Percentiles rank a stretch among this genome's conserved stretches.
These are phyloP conservation scores for Synanthedon tipuliformis DNA, from an alignment of 2,888 invertebrate genomes.

Conservation along the genomic window DNA sequence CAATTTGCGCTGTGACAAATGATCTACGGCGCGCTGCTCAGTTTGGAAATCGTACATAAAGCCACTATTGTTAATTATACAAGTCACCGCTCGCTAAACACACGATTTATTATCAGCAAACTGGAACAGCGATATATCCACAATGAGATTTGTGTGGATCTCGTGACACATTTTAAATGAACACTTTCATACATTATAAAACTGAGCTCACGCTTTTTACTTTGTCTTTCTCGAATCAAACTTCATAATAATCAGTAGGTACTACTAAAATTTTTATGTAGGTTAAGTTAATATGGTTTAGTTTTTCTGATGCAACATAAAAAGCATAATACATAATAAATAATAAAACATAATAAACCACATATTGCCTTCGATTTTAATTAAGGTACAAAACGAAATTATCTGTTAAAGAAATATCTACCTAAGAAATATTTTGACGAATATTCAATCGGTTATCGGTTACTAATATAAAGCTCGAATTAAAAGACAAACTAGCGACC, in stretches of 20 bases:
- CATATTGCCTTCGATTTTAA: no score
- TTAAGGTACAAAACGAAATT: no score
- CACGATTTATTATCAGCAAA: constrained; percentile 64
- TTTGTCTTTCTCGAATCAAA: constrained; percentile 20
- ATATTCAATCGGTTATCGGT: no score
- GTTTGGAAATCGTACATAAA: constrained; percentile 67
- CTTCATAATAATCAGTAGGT: no score
- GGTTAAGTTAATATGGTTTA: neutral
- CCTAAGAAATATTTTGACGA: no score
- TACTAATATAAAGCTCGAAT: no score
- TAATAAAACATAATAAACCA: no score
- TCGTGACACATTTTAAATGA: constrained; percentile 29
- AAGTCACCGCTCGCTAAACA: constrained; percentile 63
- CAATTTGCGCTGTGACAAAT: constrained; percentile 65
- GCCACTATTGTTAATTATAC: constrained; percentile 66
- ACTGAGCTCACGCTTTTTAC: constrained; percentile 31
- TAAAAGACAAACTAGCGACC: no score
- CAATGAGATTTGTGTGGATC: constrained; percentile 46
- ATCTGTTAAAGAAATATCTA: no score
- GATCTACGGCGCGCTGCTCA: constrained; percentile 45
- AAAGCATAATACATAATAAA: no score
- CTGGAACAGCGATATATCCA: constrained; percentile 53
- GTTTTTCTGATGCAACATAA: no score
- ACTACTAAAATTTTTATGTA: neutral
- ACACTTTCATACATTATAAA: constrained; percentile 40